Conservation (phyloP, 2,888 invertebrate genomes). For the Stenchaetothrips biformis region DNA sequence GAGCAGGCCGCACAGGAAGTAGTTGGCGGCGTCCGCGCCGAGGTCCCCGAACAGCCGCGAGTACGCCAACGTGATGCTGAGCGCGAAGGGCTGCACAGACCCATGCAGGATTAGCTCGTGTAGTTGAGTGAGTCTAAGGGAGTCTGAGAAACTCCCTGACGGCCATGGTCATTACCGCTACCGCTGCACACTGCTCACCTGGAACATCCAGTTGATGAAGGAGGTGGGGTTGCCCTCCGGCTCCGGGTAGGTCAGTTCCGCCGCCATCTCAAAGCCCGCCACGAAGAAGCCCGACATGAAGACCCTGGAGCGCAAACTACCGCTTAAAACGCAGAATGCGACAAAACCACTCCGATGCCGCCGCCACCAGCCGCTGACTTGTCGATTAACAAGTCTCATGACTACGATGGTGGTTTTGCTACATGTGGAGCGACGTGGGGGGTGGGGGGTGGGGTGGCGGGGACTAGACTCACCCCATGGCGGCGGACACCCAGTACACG, state of each 20-base stretch:
- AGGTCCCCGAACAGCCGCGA: neutral
- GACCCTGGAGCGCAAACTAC: constrained; percentile 31
- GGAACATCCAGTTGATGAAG: constrained; percentile 1
- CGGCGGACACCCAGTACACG: neutral
- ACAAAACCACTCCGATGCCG: neutral
- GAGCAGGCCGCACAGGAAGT: constrained; percentile 10
- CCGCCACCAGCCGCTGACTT: too few species aligned
- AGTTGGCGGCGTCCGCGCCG: constrained; percentile 10
- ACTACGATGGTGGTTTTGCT: too few species aligned
- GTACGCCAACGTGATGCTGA: neutral
- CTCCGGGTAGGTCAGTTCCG: constrained; percentile 37
- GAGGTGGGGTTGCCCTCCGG: constrained; percentile 36
- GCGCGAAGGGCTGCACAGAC: neutral
- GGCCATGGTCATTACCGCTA: neutral
- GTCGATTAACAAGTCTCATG: too few species aligned
- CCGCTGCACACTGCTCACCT: neutral
- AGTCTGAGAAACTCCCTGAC: neutral
- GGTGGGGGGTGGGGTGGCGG: neutral
- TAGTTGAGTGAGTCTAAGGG: neutral
- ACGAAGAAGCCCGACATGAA: constrained; percentile 37
- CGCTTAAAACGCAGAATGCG: neutral
- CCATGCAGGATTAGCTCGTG: neutral
- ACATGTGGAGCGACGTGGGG: neutral
- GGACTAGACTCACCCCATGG: neutral
- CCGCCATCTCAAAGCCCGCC: constrained; percentile 37